phyloP scores from a whole-genome alignment of 35 echinoderm and acorn worm genomes.

The Apostichopus californicus region DNA sequence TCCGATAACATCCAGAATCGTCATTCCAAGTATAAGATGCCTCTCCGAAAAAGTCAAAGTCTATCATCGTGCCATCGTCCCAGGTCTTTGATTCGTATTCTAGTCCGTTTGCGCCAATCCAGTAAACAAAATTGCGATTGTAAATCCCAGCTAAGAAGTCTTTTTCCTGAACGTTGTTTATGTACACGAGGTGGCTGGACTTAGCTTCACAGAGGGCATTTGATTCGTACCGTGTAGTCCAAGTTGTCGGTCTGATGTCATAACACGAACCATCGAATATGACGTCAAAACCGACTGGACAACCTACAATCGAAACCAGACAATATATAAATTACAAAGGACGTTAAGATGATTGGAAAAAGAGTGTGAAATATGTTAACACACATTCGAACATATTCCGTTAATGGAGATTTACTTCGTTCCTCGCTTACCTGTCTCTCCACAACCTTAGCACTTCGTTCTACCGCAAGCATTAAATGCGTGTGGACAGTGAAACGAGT shows the following conservation, averaged over 20 bases:
- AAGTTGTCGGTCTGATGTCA: slow-evolving; percentile 14
- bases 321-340: neutral
- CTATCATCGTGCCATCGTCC: slow-evolving; percentile 28
- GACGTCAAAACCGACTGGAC: slow-evolving; percentile 14
- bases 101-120: slow-evolving; percentile 18
- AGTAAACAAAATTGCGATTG: neutral
- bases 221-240: neutral
- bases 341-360: too few relatives aligned
- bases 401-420: too few relatives aligned
- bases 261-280: slow-evolving; percentile 18
- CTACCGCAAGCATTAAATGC: too few relatives aligned
- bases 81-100: slow-evolving; percentile 20
- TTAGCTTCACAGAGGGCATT: neutral
- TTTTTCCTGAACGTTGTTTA: neutral
- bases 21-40: neutral
- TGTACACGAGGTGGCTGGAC: slow-evolving; percentile 15
- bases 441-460: too few relatives aligned
- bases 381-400: too few relatives aligned
- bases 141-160: neutral
- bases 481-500: too few relatives aligned
- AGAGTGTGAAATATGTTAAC: too few relatives aligned
- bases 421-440: too few relatives aligned
- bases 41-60: neutral
- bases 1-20: slow-evolving; percentile 27
- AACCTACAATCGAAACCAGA: neutral